phyloP scores from a whole-genome alignment of 2,113 vertebrate species.

The Pionites leucogaster region DNA sequence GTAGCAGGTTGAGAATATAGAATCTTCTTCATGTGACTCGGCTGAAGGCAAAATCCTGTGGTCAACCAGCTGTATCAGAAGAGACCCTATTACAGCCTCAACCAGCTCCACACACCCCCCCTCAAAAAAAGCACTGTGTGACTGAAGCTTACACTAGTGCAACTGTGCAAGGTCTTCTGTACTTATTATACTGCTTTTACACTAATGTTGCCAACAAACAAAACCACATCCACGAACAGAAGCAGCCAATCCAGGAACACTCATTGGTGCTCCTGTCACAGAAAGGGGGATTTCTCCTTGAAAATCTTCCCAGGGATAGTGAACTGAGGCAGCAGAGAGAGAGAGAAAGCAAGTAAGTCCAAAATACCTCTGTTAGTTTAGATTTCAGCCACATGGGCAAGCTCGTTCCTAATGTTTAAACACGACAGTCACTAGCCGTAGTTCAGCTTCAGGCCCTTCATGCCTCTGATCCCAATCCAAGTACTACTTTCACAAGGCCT shows the following conservation, averaged over 20 bases:
- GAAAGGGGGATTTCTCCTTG: not conserved
- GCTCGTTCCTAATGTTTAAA: not conserved
- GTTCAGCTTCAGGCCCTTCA: not conserved
- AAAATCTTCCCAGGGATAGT: not conserved
- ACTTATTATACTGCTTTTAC: not conserved
- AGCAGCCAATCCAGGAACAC: not conserved
- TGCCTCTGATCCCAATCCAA: not conserved
- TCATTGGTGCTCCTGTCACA: not conserved
- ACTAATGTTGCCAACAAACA: not conserved
- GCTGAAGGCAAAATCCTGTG: not conserved
- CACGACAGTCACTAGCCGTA: not conserved
- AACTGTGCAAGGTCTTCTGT: not conserved
- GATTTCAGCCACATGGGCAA: slow-evolving; percentile 17
- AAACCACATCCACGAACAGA: not conserved
- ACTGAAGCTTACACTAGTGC: not conserved
- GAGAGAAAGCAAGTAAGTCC: not conserved
- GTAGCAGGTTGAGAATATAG: not conserved
- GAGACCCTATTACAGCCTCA: not conserved
- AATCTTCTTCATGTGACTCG: not conserved
- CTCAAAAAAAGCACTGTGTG: not conserved
- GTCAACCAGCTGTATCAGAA: not conserved
- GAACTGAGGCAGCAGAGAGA: not conserved
- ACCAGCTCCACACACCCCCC: not conserved
- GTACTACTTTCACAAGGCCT: not conserved
- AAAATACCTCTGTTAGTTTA: slow-evolving; percentile 10